Conservation (phyloP, 92 coral and sea anemone species). For the Heliopora coerulea region DNA sequence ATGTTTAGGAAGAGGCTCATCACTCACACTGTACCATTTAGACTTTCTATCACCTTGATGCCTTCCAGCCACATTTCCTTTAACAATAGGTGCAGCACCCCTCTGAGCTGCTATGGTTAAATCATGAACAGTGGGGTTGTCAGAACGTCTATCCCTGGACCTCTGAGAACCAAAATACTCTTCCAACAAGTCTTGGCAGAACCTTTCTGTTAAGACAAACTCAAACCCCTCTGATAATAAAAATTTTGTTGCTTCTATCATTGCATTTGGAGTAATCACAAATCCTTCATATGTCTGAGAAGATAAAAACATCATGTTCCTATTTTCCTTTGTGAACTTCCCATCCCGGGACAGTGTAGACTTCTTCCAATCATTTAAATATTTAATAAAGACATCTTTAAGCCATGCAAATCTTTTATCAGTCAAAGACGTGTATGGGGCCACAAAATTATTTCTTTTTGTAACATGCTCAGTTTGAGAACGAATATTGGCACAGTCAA, state of each 20-base stretch:
- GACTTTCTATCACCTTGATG: too few species aligned
- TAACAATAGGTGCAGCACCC: conserved; percentile 10
- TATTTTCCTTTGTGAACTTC: neutral
- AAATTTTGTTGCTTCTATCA: conserved; percentile 2
- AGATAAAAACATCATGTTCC: conserved; percentile 6
- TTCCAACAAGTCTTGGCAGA: conserved; percentile 16
- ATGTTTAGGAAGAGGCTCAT: conserved; percentile 9
- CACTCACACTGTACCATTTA: conserved; percentile 1
- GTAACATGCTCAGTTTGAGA: conserved; percentile 60
- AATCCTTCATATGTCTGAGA: conserved; percentile 13
- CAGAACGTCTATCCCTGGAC: conserved; percentile 8
- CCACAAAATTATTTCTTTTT: conserved; percentile 60
- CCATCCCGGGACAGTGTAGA: conserved; percentile 7
- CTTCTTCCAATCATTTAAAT: conserved; percentile 21
- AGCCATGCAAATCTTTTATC: conserved; percentile 58
- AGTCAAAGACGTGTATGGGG: conserved; percentile 57
- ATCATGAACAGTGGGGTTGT: conserved; percentile 25
- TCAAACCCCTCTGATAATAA: conserved; percentile 8
- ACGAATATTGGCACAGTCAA: conserved; percentile 65
- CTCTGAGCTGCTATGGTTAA: conserved; percentile 14
- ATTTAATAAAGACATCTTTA: conserved; percentile 15
- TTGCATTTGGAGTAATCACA: neutral
- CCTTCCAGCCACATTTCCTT: conserved; percentile 24
- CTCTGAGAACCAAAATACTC: conserved; percentile 21
- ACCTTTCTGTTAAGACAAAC: conserved; percentile 3